These are phyloP conservation scores for Phasianus colchicus DNA, from an alignment of 2,113 vertebrate species.

Conservation along the genomic window DNA sequence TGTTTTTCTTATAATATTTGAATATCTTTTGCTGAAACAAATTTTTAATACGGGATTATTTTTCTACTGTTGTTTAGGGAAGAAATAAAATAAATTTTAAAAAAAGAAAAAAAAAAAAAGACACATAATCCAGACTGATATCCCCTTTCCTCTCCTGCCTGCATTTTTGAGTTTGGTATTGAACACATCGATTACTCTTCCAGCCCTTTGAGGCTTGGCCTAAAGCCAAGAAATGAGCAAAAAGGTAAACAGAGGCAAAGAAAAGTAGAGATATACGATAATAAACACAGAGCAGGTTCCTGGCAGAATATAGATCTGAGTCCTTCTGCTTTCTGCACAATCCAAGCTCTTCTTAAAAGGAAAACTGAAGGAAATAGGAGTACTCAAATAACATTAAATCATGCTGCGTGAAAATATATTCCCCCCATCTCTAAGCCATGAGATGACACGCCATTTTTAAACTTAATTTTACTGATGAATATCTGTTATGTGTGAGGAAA, in stretches of 20 bases:
- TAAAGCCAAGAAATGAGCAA: constrained; percentile 9
- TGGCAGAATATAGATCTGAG: neutral
- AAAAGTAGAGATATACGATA: neutral
- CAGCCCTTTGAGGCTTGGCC: neutral
- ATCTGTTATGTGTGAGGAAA: neutral
- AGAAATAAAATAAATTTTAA: neutral
- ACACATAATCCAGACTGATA: neutral
- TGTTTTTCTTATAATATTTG: neutral
- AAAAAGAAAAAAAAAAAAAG: neutral
- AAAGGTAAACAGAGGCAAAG: constrained; percentile 50
- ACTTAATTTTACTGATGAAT: neutral
- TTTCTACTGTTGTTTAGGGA: neutral
- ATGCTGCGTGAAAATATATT: neutral
- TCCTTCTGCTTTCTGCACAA: neutral
- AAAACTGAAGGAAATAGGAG: constrained; percentile 54
- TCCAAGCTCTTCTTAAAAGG: constrained; percentile 52
- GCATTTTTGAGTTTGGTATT: neutral
- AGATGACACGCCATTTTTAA: neutral
- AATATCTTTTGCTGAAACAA: neutral
- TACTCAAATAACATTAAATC: constrained; percentile 48
- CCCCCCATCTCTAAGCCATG: neutral
- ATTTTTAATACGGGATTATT: neutral
- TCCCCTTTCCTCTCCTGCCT: neutral
- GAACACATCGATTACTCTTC: neutral
- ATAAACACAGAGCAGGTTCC: constrained; percentile 31